Conservation (phyloP, 2,888 invertebrate genomes). For the Alitta virens region DNA sequence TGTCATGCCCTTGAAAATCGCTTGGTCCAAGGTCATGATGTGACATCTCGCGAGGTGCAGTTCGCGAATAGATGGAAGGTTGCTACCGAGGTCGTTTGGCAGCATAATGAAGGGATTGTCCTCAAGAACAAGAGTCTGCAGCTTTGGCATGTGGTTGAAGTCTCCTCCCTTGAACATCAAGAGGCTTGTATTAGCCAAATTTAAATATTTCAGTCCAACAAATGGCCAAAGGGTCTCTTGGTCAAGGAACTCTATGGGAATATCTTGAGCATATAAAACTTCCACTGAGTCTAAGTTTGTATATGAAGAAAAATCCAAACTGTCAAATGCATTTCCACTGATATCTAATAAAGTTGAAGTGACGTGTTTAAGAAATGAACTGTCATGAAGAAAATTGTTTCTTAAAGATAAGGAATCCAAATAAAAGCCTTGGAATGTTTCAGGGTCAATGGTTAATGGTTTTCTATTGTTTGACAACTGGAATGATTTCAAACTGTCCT, state of each 20-base stretch:
- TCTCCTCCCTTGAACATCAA: not conserved
- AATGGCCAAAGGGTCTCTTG: constrained; percentile 10
- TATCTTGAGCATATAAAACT: not conserved
- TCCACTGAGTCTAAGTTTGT: constrained; percentile 1
- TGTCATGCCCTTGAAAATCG: constrained; percentile 6
- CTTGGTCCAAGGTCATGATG: constrained; percentile 1
- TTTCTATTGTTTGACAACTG: constrained; percentile 13
- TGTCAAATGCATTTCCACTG: constrained; percentile 18
- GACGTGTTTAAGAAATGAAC: constrained; percentile 12
- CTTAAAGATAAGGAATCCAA: constrained; percentile 9
- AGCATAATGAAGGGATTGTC: constrained; percentile 17
- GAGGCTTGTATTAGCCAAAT: constrained; percentile 19
- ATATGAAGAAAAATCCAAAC: constrained; percentile 1
- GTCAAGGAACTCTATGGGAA: constrained; percentile 4
- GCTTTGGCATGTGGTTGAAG: constrained; percentile 13
- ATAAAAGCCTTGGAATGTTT: constrained; percentile 13
- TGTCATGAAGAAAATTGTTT: constrained; percentile 6
- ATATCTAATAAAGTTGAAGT: constrained; percentile 16
- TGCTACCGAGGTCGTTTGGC: constrained; percentile 12
- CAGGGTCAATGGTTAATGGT: constrained; percentile 10
- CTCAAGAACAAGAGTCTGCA: constrained; percentile 11
- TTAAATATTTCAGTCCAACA: constrained; percentile 4
- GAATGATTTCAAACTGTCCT: constrained; percentile 9
- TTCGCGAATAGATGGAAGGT: constrained; percentile 3
- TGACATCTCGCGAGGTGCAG: constrained; percentile 15